Evolutionary conservation across 2,113 vertebrate species (phyloP), one percentile per base, ranked within the genome.

Genomic region (Macaca mulatta): DNA sequence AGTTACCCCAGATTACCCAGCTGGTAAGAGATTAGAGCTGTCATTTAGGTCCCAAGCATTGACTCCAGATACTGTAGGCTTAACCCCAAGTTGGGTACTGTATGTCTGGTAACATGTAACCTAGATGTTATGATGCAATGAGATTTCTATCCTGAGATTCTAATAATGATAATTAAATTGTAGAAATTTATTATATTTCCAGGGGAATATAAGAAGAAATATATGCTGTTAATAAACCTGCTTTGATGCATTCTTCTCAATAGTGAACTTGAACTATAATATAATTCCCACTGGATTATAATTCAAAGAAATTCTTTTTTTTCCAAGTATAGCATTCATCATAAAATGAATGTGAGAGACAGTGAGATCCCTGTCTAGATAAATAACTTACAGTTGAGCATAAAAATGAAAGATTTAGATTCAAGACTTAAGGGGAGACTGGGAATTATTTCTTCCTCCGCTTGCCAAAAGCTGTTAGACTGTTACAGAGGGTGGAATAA

Each of bases 341-440:
- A 90, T 92, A 87, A 93, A 96, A 93, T 93, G 90, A 90, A 94
- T 94, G 45, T 93, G 40, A 81, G 52, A 94, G 74, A 95, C 75
- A 80, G 55, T 90, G 38, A 94, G 57, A 97, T 96, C 69, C 55
- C 10, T 64, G 38, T 92, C 74, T 91, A 82, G 40, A 77, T 82
- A 80, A 97, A 78, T 95, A 89, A 97, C 86, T 96, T 96, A 85
- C 80, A n/a, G 22, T 55, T 89, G 72, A 83, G 10, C 74, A 23
- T 83, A 77, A 86, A 93, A 95, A 55, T 4, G 30, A 83, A 90
- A 72, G 55, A 88, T 93, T 92, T 96, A 96, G 69, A 97, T 93
- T 88, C 38, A 82, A 67, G 43, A 72, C 72, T 90, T 95, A 75
- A 96, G 70, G 38, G 92, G 67, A 96, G 12, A 80, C 57, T 38